Evolutionary conservation across 2,113 vertebrate genomes (phyloP).

Genomic region (Salminus brasiliensis): DNA sequence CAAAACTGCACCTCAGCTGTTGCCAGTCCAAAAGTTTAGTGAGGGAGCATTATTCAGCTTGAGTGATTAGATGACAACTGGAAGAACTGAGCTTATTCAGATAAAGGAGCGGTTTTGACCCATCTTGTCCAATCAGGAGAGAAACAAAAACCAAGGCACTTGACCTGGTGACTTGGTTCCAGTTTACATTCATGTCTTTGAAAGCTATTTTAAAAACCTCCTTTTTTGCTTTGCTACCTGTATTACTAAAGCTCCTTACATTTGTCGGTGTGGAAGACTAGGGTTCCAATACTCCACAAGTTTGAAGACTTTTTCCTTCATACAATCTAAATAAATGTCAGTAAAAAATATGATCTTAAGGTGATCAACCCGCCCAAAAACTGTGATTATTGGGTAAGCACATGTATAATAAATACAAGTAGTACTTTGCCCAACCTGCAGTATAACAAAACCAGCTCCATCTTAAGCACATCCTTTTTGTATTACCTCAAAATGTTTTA

Average conservation of each 20-base stretch:
- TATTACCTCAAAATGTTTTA: background rate
- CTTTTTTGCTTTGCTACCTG: constrained; percentile 17
- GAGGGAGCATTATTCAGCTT: background rate
- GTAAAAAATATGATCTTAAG: background rate
- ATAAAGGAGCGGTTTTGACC: background rate
- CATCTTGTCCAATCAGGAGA: background rate
- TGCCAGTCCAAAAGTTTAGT: background rate
- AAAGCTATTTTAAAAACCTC: background rate
- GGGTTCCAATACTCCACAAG: background rate
- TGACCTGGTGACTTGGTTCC: background rate
- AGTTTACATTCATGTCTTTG: background rate
- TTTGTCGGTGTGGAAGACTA: constrained; percentile 35
- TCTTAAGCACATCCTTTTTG: background rate
- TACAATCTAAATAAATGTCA: background rate
- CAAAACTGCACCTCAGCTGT: background rate
- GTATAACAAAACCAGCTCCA: background rate
- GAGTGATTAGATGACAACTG: background rate
- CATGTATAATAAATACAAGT: background rate
- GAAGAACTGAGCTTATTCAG: constrained; percentile 18
- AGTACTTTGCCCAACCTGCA: background rate
- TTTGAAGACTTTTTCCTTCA: constrained; percentile 4
- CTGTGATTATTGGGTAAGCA: background rate
- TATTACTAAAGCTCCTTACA: background rate
- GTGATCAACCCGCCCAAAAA: background rate
- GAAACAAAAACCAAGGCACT: background rate